Percentiles rank a stretch among this genome's conserved stretches.
phyloP scores from a whole-genome alignment of 2,888 invertebrate genomes.

The Athetis lepigone region DNA sequence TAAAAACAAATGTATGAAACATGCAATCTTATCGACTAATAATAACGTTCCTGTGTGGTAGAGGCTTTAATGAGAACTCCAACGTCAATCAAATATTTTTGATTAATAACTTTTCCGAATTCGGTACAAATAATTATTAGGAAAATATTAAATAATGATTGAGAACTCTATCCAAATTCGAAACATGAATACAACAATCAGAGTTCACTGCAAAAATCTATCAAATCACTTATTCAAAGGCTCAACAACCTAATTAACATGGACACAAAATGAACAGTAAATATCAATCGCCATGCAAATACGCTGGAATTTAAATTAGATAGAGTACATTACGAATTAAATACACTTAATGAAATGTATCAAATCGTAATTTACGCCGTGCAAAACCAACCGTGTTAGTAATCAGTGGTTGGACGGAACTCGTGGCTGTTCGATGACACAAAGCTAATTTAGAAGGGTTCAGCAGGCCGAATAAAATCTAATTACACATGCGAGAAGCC shows the following conservation, averaged over 20 bases:
- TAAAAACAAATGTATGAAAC: too few species aligned
- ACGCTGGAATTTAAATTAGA: slow-evolving; percentile 20
- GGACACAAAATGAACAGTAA: slow-evolving; percentile 4
- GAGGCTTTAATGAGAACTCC: too few species aligned
- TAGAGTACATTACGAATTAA: slow-evolving; percentile 12
- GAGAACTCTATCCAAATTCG: too few species aligned
- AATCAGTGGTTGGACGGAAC: slow-evolving; percentile 40
- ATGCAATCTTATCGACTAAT: too few species aligned
- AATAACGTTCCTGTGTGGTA: too few species aligned
- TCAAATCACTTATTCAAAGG: not conserved
- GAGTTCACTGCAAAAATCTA: not conserved
- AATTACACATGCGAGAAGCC: slow-evolving; percentile 64
- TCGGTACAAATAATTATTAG: too few species aligned
- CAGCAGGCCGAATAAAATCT: slow-evolving; percentile 68
- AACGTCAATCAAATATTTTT: too few species aligned
- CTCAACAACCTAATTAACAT: not conserved
- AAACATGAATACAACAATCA: too few species aligned
- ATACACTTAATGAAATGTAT: slow-evolving; percentile 12
- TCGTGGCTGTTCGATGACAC: slow-evolving; percentile 49
- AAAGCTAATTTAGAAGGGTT: slow-evolving; percentile 66
- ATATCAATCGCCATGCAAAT: slow-evolving; percentile 22
- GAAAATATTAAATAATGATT: too few species aligned
- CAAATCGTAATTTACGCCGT: slow-evolving; percentile 34
- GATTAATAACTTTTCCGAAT: too few species aligned
- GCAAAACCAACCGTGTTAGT: slow-evolving; percentile 29